A percentile compares a stretch with the other conserved stretches of the same genome.
Evolutionary conservation across 2,888 invertebrate genomes (phyloP).

Genomic region (Onchidella celtica): DNA sequence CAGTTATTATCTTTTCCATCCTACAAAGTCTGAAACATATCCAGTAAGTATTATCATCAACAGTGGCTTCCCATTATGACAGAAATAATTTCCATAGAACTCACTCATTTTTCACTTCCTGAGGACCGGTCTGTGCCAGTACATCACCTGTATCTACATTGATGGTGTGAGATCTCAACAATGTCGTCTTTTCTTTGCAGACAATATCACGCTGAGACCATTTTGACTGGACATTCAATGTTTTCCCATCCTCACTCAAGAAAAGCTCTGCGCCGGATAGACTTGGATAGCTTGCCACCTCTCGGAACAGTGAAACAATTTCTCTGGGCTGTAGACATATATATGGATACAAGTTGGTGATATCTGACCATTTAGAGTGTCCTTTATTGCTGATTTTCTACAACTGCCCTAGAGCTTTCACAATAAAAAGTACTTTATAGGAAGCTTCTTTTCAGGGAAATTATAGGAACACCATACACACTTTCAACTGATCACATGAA

Average conservation of each 20-base stretch:
- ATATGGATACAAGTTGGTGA: neutral
- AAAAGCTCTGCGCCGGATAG: slow-evolving; percentile 9
- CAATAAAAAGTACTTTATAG: too few species aligned
- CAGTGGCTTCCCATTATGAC: too few species aligned
- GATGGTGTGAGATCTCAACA: slow-evolving; percentile 64
- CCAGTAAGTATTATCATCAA: too few species aligned
- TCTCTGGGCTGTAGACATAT: slow-evolving; percentile 13
- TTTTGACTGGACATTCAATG: slow-evolving; percentile 59
- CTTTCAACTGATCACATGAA: too few species aligned
- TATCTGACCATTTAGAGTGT: too few species aligned
- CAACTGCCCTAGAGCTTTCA: too few species aligned
- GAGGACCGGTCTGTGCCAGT: slow-evolving; percentile 23
- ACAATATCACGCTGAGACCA: slow-evolving; percentile 76
- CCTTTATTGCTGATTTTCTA: too few species aligned
- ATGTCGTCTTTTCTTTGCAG: slow-evolving; percentile 69
- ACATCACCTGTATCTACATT: slow-evolving; percentile 11
- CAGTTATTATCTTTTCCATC: too few species aligned
- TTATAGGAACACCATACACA: too few species aligned
- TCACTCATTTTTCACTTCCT: slow-evolving; percentile 51
- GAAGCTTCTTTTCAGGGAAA: too few species aligned
- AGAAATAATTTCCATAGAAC: too few species aligned
- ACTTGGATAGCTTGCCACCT: slow-evolving; percentile 23
- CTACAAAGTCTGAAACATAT: too few species aligned
- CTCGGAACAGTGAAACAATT: slow-evolving; percentile 30
- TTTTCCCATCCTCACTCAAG: neutral